A percentile compares a stretch with the other conserved stretches of the same genome.
Conservation (phyloP, 2,888 invertebrate genomes). For the Mythimna albipuncta region DNA sequence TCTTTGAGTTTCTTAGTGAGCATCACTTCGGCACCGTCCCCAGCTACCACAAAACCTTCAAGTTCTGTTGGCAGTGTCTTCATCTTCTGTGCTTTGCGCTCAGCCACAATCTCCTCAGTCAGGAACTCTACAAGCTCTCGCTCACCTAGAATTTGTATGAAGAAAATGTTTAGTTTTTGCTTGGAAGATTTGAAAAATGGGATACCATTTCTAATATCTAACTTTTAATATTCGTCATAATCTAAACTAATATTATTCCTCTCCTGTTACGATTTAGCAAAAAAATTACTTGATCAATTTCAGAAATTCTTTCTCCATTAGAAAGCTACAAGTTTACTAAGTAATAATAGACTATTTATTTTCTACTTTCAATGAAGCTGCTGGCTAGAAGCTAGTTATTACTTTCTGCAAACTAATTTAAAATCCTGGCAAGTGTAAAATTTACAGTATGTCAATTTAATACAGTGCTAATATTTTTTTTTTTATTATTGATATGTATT, state of each 20-base stretch:
- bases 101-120: constrained; percentile 97
- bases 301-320: too few species aligned
- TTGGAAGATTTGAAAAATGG: background rate
- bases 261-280: too few species aligned
- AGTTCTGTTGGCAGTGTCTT: constrained; percentile 94
- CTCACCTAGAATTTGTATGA: constrained; percentile 91
- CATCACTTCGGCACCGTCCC: constrained; percentile 96
- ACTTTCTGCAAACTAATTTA: too few species aligned
- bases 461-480: too few species aligned
- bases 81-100: constrained; percentile 95
- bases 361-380: too few species aligned
- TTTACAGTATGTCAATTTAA: background rate
- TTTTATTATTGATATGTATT: background rate
- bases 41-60: constrained; percentile 95
- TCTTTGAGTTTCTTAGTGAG: constrained; percentile 93
- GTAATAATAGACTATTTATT: too few species aligned
- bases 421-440: background rate
- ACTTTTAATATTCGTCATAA: background rate
- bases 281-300: too few species aligned
- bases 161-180: background rate
- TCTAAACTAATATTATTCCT: too few species aligned
- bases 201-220: background rate
- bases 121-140: constrained; percentile 97
- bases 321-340: too few species aligned
- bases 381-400: too few species aligned